These are phyloP conservation scores for Drosophila borealis DNA, from an alignment of 2,888 invertebrate species.

Conservation along the genomic window DNA sequence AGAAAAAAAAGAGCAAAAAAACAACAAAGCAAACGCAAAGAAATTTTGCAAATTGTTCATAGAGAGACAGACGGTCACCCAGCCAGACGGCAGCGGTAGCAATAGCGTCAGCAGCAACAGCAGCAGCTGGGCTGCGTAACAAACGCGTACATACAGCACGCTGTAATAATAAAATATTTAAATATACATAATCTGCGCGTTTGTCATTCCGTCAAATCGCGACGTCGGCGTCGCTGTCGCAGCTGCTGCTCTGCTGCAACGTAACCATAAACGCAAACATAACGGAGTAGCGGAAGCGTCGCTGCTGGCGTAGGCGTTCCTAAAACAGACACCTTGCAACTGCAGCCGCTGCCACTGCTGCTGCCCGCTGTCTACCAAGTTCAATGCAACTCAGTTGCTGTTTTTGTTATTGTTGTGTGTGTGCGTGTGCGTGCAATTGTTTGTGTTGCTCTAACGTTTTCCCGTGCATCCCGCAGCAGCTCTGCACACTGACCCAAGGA, in stretches of 20 bases:
- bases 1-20: conserved; percentile 39
- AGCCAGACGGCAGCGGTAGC: conserved; percentile 20
- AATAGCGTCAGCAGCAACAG: conserved; percentile 16
- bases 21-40: conserved; percentile 44
- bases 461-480: conserved; percentile 43
- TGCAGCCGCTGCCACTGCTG: conserved; percentile 8
- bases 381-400: conserved; percentile 28
- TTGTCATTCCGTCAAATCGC: conserved; percentile 37
- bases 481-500: conserved; percentile 22
- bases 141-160: conserved; percentile 37
- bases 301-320: conserved; percentile 30
- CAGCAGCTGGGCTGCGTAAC: conserved; percentile 55
- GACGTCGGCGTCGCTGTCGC: conserved; percentile 17
- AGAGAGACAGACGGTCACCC: conserved; percentile 7
- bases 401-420: conserved; percentile 28
- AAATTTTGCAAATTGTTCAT: conserved; percentile 44
- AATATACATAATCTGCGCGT: conserved; percentile 54
- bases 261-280: conserved; percentile 35
- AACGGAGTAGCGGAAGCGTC: conserved; percentile 38
- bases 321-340: conserved; percentile 46
- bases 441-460: conserved; percentile 28
- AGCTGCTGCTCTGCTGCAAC: conserved; percentile 25
- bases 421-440: conserved; percentile 7
- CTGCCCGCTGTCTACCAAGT: conserved; percentile 21
- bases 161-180: conserved; percentile 45